Percentiles rank a stretch among this genome's conserved stretches.
phyloP scores from a whole-genome alignment of 2,797 vertebrate species.

The Argya squamiceps region DNA sequence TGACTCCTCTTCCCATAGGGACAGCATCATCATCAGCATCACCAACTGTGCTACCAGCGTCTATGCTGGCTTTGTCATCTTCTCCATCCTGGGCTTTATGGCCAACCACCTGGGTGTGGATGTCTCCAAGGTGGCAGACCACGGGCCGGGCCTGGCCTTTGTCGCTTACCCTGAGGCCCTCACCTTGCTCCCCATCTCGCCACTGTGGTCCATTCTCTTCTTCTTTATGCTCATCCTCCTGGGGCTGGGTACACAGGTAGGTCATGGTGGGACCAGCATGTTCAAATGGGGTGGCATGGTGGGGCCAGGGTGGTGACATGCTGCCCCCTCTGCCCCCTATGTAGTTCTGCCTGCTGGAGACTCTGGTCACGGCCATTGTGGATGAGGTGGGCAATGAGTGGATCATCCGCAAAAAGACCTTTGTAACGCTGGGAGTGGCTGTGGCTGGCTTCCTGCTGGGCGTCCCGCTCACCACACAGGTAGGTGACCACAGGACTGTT shows the following conservation, averaged over 20 bases:
- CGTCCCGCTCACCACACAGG: slow-evolving; percentile 92
- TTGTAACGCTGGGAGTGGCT: slow-evolving; percentile 89
- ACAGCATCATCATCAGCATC: slow-evolving; percentile 98
- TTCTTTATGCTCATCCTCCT: slow-evolving; percentile 99
- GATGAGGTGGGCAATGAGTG: slow-evolving; percentile 96
- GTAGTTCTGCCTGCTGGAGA: slow-evolving; percentile 96
- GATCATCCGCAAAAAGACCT: slow-evolving; percentile 92
- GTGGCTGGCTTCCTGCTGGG: slow-evolving; percentile 90
- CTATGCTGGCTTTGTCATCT: slow-evolving; percentile 97
- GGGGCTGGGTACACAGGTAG: slow-evolving; percentile 96
- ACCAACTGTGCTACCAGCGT: slow-evolving; percentile 98
- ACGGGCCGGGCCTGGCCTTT: slow-evolving; percentile 94
- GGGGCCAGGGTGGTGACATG: neutral
- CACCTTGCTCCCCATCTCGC: slow-evolving; percentile 93
- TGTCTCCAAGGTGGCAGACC: slow-evolving; percentile 93
- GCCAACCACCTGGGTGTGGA: slow-evolving; percentile 92
- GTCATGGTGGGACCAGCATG: neutral
- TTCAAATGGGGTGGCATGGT: neutral
- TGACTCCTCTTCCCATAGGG: slow-evolving; percentile 75
- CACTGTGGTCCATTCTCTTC: slow-evolving; percentile 96
- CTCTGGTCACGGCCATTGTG: slow-evolving; percentile 93
- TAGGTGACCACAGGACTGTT: neutral
- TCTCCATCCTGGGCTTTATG: slow-evolving; percentile 99
- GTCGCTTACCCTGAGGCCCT: slow-evolving; percentile 97
- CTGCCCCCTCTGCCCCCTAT: neutral